Percentiles rank a stretch among this genome's conserved stretches.
Conservation (phyloP, 2,797 vertebrate species). For the Sarcophilus harrisii region DNA sequence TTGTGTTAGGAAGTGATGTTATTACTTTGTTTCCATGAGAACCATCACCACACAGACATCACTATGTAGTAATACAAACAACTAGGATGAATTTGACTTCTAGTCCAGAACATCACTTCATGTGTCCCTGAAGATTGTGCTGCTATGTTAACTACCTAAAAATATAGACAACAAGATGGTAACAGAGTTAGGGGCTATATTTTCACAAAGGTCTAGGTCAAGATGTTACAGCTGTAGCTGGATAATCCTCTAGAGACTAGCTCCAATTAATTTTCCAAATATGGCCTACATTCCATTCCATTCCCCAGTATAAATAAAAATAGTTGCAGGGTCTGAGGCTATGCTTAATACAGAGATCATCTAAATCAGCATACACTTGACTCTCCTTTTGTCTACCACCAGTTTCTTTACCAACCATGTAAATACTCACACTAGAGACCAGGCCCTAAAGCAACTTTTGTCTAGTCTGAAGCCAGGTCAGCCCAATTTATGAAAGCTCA, state of each 20-base stretch:
- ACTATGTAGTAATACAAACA: slow-evolving; percentile 50
- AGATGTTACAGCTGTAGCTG: neutral
- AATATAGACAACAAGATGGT: slow-evolving; percentile 18
- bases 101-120: slow-evolving; percentile 46
- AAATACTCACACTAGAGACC: neutral
- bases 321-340: neutral
- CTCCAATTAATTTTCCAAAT: neutral
- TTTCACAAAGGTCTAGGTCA: slow-evolving; percentile 19
- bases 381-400: neutral
- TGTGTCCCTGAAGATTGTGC: slow-evolving; percentile 19
- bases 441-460: neutral
- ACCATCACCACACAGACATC: slow-evolving; percentile 63
- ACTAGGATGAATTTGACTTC: slow-evolving; percentile 53
- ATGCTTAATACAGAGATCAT: neutral
- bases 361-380: neutral
- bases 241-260: neutral
- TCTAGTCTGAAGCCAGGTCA: neutral
- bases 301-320: neutral
- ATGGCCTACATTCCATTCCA: neutral
- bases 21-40: slow-evolving; percentile 74
- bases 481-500: neutral
- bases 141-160: neutral
- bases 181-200: slow-evolving; percentile 2
- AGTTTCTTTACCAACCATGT: neutral
- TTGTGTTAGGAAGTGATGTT: slow-evolving; percentile 51